phyloP scores from a whole-genome alignment of 2,113 vertebrate species.

The Sylvilagus bachmani region DNA sequence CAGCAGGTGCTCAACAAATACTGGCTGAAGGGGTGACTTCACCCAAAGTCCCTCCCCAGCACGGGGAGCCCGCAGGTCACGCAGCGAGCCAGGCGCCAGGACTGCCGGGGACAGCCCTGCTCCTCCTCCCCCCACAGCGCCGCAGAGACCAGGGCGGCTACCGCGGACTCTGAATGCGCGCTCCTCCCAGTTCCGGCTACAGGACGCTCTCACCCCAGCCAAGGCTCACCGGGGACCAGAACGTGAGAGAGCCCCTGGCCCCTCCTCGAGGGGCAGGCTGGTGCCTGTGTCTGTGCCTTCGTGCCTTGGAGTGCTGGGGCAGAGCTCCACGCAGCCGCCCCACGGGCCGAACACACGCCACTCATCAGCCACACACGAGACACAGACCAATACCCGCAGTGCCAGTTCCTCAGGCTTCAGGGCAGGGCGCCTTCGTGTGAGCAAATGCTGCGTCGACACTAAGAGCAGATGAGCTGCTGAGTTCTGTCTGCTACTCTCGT shows the following conservation, averaged over 20 bases:
- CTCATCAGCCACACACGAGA: neutral
- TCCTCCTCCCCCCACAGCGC: neutral
- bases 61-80: neutral
- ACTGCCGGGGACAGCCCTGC: too few relatives aligned
- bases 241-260: accelerated
- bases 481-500: conserved; percentile 23
- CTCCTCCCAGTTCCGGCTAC: neutral
- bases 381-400: neutral
- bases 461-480: conserved; percentile 30
- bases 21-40: accelerated
- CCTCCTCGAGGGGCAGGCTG: too few relatives aligned
- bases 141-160: too few relatives aligned
- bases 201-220: accelerated
- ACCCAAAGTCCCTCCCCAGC: accelerated
- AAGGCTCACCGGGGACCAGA: accelerated
- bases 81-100: neutral
- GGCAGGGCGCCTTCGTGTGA: neutral
- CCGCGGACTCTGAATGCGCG: too few relatives aligned
- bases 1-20: neutral
- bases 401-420: neutral
- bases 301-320: accelerated
- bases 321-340: neutral
- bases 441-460: neutral
- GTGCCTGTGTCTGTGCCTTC: accelerated
- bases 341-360: accelerated